Conservation (phyloP, 2,888 invertebrate species). For the Apotomis betuletana region DNA sequence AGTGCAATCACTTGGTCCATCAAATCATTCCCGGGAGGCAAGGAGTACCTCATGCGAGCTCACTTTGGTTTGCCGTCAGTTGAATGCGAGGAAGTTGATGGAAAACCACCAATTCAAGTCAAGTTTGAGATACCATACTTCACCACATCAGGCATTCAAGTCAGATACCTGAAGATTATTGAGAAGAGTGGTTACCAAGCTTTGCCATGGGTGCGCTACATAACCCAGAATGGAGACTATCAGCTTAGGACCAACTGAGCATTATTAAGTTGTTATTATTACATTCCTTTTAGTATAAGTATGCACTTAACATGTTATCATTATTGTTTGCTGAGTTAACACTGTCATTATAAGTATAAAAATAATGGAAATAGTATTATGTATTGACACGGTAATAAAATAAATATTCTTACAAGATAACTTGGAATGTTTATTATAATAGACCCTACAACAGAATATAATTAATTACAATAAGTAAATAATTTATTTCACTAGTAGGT, state of each 20-base stretch:
- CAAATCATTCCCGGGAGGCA: constrained; percentile 98
- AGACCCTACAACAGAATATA: too few species aligned
- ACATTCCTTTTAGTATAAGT: constrained; percentile 61
- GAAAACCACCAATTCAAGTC: constrained; percentile 98
- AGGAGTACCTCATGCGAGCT: constrained; percentile 98
- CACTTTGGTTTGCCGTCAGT: constrained; percentile 99
- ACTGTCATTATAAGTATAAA: constrained; percentile 59
- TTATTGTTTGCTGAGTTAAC: constrained; percentile 64
- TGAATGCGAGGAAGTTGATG: constrained; percentile 96
- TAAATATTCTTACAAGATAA: constrained; percentile 59
- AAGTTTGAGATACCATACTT: constrained; percentile 99
- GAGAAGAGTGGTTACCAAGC: constrained; percentile 99
- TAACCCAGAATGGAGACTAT: constrained; percentile 99
- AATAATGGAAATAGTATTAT: constrained; percentile 63
- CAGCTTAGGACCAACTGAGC: constrained; percentile 95
- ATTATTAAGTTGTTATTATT: constrained; percentile 51
- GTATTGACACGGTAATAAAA: constrained; percentile 67
- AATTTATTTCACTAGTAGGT: too few species aligned
- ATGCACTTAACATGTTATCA: constrained; percentile 57
- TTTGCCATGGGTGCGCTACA: constrained; percentile 99
- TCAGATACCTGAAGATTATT: constrained; percentile 98
- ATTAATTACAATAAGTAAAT: too few species aligned
- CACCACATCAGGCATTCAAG: constrained; percentile 99
- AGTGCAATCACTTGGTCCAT: constrained; percentile 99
- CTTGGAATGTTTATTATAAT: not conserved